Evolutionary conservation across 2,797 vertebrate genomes (phyloP).

Genomic region (Brachymystax lenok): DNA sequence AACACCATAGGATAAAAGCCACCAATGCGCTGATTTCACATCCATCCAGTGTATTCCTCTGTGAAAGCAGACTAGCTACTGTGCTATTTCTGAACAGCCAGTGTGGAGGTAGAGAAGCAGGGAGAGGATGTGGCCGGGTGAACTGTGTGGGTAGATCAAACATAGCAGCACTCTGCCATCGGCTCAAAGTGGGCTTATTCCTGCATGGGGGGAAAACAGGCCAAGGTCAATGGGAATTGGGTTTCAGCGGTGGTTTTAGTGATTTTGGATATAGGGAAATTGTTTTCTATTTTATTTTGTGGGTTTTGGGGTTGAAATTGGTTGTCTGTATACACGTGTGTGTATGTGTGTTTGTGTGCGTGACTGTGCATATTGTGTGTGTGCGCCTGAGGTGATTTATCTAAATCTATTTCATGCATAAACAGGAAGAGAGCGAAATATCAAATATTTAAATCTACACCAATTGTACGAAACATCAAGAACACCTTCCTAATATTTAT

Average conservation of each 20-base stretch:
- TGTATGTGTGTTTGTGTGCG: neutral
- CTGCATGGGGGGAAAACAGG: conserved; percentile 41
- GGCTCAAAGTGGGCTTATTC: conserved; percentile 39
- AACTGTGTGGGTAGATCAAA: conserved; percentile 68
- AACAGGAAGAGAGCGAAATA: neutral
- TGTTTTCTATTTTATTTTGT: conserved; percentile 19
- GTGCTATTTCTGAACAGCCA: conserved; percentile 59
- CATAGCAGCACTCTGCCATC: conserved; percentile 50
- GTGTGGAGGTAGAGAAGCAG: conserved; percentile 44
- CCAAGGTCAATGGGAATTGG: conserved; percentile 22
- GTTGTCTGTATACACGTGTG: neutral
- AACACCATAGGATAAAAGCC: too few relatives aligned
- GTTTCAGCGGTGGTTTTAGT: neutral
- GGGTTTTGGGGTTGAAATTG: conserved; percentile 9
- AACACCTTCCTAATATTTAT: too few relatives aligned
- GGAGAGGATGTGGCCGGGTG: conserved; percentile 64
- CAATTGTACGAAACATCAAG: too few relatives aligned
- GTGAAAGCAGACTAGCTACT: neutral
- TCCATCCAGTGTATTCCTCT: neutral
- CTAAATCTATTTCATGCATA: neutral
- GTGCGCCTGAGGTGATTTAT: neutral
- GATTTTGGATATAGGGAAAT: conserved; percentile 14
- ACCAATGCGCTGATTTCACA: neutral
- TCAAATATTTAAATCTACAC: neutral
- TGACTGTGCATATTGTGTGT: too few relatives aligned